Percentiles rank a stretch among this genome's conserved stretches.
These are phyloP conservation scores for Ectropis crepuscularia DNA, from an alignment of 2,888 invertebrate genomes.

Conservation along the genomic window DNA sequence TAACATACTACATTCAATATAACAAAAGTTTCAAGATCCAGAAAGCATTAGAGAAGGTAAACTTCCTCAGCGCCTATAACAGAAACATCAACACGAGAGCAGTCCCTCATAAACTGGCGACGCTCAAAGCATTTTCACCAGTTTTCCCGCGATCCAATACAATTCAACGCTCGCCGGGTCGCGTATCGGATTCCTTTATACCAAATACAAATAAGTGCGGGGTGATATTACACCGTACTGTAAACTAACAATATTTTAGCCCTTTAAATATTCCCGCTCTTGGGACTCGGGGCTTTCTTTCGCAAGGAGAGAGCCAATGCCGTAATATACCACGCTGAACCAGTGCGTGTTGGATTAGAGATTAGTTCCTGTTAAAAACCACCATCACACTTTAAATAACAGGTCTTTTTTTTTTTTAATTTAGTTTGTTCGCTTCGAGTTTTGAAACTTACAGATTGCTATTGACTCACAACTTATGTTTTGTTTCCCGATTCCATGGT, in stretches of 20 bases:
- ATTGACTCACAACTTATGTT: too few species aligned
- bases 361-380: too few species aligned
- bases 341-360: too few species aligned
- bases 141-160: slow-evolving; percentile 65
- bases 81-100: slow-evolving; percentile 27
- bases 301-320: too few species aligned
- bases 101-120: slow-evolving; percentile 35
- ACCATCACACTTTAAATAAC: too few species aligned
- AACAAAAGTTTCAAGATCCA: not conserved
- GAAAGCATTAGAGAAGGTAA: not conserved
- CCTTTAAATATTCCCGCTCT: not conserved
- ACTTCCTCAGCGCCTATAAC: slow-evolving; percentile 8
- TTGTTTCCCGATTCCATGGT: too few species aligned
- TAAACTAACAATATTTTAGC: not conserved
- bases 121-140: slow-evolving; percentile 57
- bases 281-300: too few species aligned
- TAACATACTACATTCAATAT: too few species aligned
- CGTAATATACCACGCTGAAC: too few species aligned
- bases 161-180: slow-evolving; percentile 53
- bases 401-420: too few species aligned
- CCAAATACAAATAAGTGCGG: slow-evolving; percentile 70
- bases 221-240: slow-evolving; percentile 50
- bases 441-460: too few species aligned
- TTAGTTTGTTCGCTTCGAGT: too few species aligned
- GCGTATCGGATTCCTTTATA: slow-evolving; percentile 67